These are phyloP conservation scores for Seriola rivoliana DNA, from an alignment of 2,113 vertebrate genomes.

Conservation along the genomic window DNA sequence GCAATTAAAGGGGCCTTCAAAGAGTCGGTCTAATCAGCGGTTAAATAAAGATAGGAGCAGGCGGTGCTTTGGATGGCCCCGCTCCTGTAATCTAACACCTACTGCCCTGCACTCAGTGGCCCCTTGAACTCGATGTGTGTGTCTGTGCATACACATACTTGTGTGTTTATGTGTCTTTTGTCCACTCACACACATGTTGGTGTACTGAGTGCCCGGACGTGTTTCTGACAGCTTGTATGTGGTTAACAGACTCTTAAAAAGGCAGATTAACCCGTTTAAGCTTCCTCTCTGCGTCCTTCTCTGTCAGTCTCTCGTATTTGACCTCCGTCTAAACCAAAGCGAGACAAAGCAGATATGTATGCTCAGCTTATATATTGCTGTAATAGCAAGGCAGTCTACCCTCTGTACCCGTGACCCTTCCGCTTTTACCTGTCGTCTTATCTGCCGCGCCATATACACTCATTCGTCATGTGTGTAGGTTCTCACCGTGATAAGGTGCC, in stretches of 20 bases:
- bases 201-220: constrained; percentile 43
- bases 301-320: constrained; percentile 58
- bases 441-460: constrained; percentile 73
- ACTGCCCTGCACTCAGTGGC: constrained; percentile 73
- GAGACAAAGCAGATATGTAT: constrained; percentile 72
- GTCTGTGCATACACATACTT: constrained; percentile 34
- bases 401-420: constrained; percentile 74
- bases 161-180: constrained; percentile 62
- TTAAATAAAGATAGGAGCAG: constrained; percentile 82
- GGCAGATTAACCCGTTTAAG: constrained; percentile 71
- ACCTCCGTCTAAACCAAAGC: constrained; percentile 67
- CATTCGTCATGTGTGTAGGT: constrained; percentile 78
- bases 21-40: constrained; percentile 77
- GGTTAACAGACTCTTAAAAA: constrained; percentile 73
- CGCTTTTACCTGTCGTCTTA: constrained; percentile 75
- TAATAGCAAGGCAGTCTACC: constrained; percentile 42
- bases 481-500: constrained; percentile 81
- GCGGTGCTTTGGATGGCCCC: constrained; percentile 74
- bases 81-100: constrained; percentile 82
- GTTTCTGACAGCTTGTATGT: constrained; percentile 76
- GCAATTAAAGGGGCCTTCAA: constrained; percentile 83
- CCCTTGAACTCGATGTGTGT: constrained; percentile 60
- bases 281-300: constrained; percentile 63
- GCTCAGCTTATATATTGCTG: constrained; percentile 55
- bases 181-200: constrained; percentile 49